Conservation (phyloP, 2,113 vertebrate species). For the Epinephelus fuscoguttatus region DNA sequence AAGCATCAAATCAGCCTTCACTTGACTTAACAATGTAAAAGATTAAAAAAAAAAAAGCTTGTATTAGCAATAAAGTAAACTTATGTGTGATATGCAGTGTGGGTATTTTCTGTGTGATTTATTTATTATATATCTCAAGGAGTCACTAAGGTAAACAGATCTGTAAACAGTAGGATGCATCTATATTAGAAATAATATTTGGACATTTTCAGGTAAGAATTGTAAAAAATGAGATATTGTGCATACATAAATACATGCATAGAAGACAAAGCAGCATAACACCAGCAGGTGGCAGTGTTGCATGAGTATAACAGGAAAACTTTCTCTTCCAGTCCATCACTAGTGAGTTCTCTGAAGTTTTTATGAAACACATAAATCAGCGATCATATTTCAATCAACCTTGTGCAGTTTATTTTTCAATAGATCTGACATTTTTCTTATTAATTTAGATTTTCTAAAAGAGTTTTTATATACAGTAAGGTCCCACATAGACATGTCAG, state of each 20-base stretch:
- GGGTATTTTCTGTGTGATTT: not conserved
- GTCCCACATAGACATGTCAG: no score
- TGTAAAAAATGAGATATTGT: not conserved
- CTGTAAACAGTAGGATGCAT: not conserved
- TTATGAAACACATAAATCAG: not conserved
- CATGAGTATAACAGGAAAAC: not conserved
- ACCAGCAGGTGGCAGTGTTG: conserved; percentile 26
- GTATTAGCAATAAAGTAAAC: not conserved
- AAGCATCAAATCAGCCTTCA: not conserved
- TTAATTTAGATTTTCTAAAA: no score
- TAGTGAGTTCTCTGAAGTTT: not conserved
- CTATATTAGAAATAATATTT: not conserved
- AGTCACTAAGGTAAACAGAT: no score
- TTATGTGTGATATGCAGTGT: not conserved
- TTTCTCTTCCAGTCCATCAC: not conserved
- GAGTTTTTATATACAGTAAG: no score
- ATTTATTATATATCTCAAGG: not conserved
- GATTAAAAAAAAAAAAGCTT: not conserved
- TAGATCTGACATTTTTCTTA: no score
- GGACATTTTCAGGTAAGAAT: not conserved
- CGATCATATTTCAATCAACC: not conserved
- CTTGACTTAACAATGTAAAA: no score
- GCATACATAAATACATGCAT: not conserved
- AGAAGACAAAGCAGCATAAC: not conserved
- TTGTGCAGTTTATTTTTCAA: no score